phyloP scores from a whole-genome alignment of 1,140 invertebrate genomes.

The Drosophila bocki region DNA sequence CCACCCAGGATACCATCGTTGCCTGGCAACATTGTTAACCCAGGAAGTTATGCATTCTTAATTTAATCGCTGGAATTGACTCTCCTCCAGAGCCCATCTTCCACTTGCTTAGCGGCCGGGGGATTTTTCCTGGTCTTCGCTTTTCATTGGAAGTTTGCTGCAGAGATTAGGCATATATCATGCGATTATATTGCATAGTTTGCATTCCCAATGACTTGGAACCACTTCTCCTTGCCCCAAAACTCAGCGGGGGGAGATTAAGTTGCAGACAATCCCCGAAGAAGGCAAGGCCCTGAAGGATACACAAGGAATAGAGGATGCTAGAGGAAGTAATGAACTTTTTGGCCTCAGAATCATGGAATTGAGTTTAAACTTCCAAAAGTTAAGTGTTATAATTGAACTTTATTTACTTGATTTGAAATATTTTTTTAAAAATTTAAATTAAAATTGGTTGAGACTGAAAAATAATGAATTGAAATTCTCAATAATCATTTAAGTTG shows the following conservation, averaged over 20 bases:
- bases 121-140: slow-evolving; percentile 15
- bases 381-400: not conserved
- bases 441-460: not conserved
- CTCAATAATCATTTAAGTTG: not conserved
- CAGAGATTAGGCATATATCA: slow-evolving; percentile 82
- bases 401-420: not conserved
- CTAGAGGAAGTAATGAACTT: slow-evolving; percentile 1
- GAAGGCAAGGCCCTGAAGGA: not conserved
- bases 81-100: slow-evolving; percentile 68
- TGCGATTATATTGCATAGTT: slow-evolving; percentile 82
- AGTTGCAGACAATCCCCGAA: slow-evolving; percentile 30
- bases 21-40: slow-evolving; percentile 70
- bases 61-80: slow-evolving; percentile 83
- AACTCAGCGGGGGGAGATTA: slow-evolving; percentile 43
- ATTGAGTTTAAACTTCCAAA: not conserved
- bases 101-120: slow-evolving; percentile 49
- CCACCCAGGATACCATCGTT: not conserved
- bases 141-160: slow-evolving; percentile 56
- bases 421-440: no score
- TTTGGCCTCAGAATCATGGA: not conserved
- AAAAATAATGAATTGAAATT: not conserved
- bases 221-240: slow-evolving; percentile 34
- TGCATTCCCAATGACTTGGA: slow-evolving; percentile 78
- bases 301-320: not conserved
- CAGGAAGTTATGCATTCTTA: slow-evolving; percentile 82